Evolutionary conservation across 2,797 vertebrate genomes (phyloP).

Genomic region (Natrix natrix): DNA sequence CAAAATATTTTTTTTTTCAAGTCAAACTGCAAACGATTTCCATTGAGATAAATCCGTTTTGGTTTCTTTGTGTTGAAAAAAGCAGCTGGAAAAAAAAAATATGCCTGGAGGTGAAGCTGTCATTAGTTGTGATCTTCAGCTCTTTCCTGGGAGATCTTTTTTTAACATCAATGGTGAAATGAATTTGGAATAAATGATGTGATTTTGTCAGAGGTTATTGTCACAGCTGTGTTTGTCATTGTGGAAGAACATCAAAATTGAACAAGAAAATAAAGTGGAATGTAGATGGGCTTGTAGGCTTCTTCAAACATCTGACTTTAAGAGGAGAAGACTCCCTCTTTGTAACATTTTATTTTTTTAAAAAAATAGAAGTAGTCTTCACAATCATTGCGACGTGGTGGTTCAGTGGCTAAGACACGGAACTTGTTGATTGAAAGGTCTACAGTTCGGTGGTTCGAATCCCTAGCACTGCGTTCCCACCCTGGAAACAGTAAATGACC

Average conservation of each 20-base stretch:
- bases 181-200: slow-evolving; percentile 2
- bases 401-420: too few relatives aligned
- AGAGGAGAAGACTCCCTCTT: background rate
- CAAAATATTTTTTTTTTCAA: background rate
- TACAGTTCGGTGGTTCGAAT: too few relatives aligned
- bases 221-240: slow-evolving; percentile 60
- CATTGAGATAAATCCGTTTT: slow-evolving; percentile 44
- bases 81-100: slow-evolving; percentile 55
- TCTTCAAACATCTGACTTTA: background rate
- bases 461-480: too few relatives aligned
- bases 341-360: background rate
- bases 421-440: too few relatives aligned
- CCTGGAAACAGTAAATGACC: too few relatives aligned
- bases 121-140: slow-evolving; percentile 21
- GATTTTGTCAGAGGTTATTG: slow-evolving; percentile 41
- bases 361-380: background rate
- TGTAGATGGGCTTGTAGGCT: background rate
- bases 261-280: slow-evolving; percentile 31
- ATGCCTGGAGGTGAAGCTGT: slow-evolving; percentile 56
- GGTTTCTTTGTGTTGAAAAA: slow-evolving; percentile 43
- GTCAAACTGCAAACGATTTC: slow-evolving; percentile 35
- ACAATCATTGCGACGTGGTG: background rate
- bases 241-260: slow-evolving; percentile 57
- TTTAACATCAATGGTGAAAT: background rate
- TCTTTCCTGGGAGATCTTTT: background rate